phyloP scores from a whole-genome alignment of 2,888 invertebrate species.

The Drosophila emarginata region DNA sequence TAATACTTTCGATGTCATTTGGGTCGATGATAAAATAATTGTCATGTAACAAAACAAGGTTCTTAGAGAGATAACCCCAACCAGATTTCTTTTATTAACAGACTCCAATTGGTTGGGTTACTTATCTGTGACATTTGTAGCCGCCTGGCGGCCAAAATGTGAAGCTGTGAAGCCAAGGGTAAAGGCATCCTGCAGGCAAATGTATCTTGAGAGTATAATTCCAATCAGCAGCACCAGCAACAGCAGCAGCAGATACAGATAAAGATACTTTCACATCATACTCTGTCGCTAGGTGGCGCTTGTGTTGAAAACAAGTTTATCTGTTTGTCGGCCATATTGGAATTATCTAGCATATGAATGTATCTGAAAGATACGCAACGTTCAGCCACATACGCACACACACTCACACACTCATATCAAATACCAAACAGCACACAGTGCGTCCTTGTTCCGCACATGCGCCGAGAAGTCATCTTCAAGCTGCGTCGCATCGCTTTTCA shows the following conservation, averaged over 20 bases:
- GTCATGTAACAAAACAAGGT: constrained; percentile 31
- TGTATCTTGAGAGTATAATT: constrained; percentile 38
- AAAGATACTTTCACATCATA: constrained; percentile 28
- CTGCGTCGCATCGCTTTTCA: constrained; percentile 34
- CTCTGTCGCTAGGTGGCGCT: constrained; percentile 71
- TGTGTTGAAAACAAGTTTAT: constrained; percentile 47
- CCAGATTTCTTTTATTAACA: constrained; percentile 21
- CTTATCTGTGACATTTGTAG: constrained; percentile 27
- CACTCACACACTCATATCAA: not conserved
- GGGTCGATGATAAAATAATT: constrained; percentile 24
- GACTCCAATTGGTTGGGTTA: constrained; percentile 17
- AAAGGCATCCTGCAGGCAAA: constrained; percentile 46
- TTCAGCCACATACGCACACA: constrained; percentile 19
- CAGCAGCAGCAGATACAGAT: constrained; percentile 45
- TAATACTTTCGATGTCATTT: constrained; percentile 22
- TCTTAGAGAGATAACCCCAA: constrained; percentile 21
- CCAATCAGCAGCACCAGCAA: constrained; percentile 28
- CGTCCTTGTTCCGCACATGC: constrained; percentile 71
- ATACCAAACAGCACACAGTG: constrained; percentile 18
- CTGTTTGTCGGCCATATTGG: constrained; percentile 76
- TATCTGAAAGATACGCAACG: constrained; percentile 50
- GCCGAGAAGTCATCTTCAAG: constrained; percentile 30
- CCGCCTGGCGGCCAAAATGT: constrained; percentile 59
- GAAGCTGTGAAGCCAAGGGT: constrained; percentile 40
- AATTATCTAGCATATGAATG: constrained; percentile 70